Conservation (phyloP, 2,888 invertebrate species). For the Rhaphigaster nebulosa region DNA sequence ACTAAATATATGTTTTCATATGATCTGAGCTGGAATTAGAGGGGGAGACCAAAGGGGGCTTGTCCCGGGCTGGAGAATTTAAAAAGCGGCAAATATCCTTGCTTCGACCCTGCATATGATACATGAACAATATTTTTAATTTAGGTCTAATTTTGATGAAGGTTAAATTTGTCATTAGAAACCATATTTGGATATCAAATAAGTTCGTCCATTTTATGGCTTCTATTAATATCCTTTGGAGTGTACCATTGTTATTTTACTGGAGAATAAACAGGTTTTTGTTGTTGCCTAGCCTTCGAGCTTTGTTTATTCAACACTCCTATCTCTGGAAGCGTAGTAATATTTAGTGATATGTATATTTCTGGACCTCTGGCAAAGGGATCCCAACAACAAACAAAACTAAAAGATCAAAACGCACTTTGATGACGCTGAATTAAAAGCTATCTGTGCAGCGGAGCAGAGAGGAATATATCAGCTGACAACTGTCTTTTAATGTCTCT, state of each 20-base stretch:
- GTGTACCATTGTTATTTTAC: background rate
- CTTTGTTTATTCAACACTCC: background rate
- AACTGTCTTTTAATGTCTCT: conserved; percentile 27
- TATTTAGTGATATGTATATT: background rate
- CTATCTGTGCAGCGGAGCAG: background rate
- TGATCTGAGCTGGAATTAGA: no score
- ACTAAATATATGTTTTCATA: no score
- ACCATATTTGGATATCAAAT: background rate
- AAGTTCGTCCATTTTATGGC: background rate
- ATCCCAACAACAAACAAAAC: background rate
- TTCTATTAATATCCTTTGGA: background rate
- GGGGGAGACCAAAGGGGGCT: no score
- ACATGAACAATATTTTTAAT: no score
- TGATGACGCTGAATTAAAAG: conserved; percentile 6
- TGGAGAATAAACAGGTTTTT: background rate
- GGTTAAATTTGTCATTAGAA: no score
- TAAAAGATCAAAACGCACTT: conserved; percentile 1
- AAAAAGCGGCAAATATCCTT: no score
- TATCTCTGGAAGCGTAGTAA: background rate
- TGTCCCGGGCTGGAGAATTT: no score
- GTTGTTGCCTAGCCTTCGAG: background rate
- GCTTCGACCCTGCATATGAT: no score
- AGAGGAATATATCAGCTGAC: conserved; percentile 14
- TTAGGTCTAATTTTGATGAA: no score
- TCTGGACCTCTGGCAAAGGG: background rate